phyloP scores from a whole-genome alignment of 2,113 vertebrate genomes.

The Cavia aperea region DNA sequence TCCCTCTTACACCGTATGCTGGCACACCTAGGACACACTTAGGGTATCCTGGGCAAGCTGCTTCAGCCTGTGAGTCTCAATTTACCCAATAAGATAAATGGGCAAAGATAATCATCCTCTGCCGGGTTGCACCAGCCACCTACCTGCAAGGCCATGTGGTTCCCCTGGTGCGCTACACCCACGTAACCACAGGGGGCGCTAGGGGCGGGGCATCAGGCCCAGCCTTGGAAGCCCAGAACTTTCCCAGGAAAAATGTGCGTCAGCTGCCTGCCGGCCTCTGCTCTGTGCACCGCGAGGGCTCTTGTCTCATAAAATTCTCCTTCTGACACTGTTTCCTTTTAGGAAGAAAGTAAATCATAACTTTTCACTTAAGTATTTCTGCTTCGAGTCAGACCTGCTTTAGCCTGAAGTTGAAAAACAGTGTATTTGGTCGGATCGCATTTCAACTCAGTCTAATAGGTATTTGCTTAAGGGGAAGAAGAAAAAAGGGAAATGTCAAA shows the following conservation, averaged over 20 bases:
- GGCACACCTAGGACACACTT: not conserved
- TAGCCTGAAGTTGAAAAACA: slow-evolving; percentile 68
- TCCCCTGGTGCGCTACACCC: no score
- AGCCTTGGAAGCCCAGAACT: not conserved
- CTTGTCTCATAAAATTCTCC: slow-evolving; percentile 62
- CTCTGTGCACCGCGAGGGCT: slow-evolving; percentile 18
- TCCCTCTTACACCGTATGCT: rapidly evolving
- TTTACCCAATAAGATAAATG: not conserved
- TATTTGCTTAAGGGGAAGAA: slow-evolving; percentile 78
- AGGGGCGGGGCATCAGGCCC: rapidly evolving
- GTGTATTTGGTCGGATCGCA: slow-evolving; percentile 70
- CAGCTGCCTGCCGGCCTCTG: slow-evolving; percentile 19
- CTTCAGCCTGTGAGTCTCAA: not conserved
- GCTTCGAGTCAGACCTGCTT: slow-evolving; percentile 71
- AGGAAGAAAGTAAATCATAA: slow-evolving; percentile 70
- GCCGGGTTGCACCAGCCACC: not conserved
- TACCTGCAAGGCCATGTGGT: rapidly evolving
- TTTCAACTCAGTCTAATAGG: slow-evolving; percentile 76
- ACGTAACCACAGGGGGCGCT: not conserved
- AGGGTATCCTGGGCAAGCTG: not conserved
- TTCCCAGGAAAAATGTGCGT: not conserved
- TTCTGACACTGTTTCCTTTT: slow-evolving; percentile 65
- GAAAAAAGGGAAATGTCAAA: slow-evolving; percentile 83
- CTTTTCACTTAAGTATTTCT: slow-evolving; percentile 69
- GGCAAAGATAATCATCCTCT: rapidly evolving